Evolutionary conservation across 2,113 vertebrate genomes (phyloP), one percentile per base, ranked within the genome.

Genomic region (Cavia porcellus): DNA sequence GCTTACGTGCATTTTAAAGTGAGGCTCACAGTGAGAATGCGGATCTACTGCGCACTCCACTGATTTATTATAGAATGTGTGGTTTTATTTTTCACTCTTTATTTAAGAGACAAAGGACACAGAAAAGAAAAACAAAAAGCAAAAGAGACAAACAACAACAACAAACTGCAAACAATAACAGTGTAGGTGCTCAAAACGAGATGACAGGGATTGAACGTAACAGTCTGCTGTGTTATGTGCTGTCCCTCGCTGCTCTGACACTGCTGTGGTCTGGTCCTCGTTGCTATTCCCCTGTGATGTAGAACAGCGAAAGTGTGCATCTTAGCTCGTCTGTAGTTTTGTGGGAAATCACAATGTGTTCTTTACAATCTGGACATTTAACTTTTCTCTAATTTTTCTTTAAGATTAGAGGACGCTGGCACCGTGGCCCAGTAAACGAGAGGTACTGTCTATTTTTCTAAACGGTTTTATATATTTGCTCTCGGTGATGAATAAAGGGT

Each of bases 401-500:
- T 97, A 98, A 99, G 98, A 98, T 98, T 99, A 99, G 97, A 98
- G 97, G 97, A 98, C 97, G 94, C 90, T 95, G 96, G 95, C 92
- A 59, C 64, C 94, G 38, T 91, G 97, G 85, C 96, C 92, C 92
- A 97, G 82, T 90, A 93, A 97, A 91, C 89, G 95, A 75, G 94
- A 99, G 98, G 98, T 99, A 98, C 28, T 95, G 94, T 98, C 97
- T 96, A 14, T 68, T 97, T 98, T 96, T 85, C 85, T 91, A 86
- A 92, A 87, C 96, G 81, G 75, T 4, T 11, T 68, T 79, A 0
- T 38, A 14, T 90, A 47, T 22, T 97, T 96, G 79, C 9, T 38
- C 52, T 87, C 35, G 7, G 35, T 45, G 47, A 89, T 79, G n/a
- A 42, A 50, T 83, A 50, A 81, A 24, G 35, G 57, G 0, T 55